Conservation (phyloP, 2,888 invertebrate genomes). For the Sminthurides aquaticus region DNA sequence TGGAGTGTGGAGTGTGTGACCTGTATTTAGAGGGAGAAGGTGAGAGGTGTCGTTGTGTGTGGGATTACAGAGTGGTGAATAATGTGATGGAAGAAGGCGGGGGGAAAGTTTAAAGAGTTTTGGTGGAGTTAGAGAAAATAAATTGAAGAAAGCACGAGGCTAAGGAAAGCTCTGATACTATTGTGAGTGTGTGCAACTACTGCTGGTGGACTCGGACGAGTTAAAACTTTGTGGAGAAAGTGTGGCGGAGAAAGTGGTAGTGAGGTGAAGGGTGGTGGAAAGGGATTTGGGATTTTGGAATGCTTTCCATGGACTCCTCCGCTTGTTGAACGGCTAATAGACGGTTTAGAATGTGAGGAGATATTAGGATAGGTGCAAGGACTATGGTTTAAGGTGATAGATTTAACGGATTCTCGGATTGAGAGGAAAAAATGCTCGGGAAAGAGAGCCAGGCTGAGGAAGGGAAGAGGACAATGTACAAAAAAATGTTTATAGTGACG, state of each 20-base stretch:
- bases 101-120: no score
- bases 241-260: not conserved
- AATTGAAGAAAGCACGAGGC: no score
- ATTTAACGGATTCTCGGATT: not conserved
- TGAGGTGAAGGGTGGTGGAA: not conserved
- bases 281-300: not conserved
- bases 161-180: no score
- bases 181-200: no score
- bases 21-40: not conserved
- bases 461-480: not conserved
- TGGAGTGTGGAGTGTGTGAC: not conserved
- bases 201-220: no score
- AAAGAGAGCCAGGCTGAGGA: not conserved
- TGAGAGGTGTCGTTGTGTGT: not conserved
- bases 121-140: no score
- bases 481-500: conserved; percentile 12
- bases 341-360: no score
- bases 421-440: not conserved
- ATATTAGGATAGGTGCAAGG: not conserved
- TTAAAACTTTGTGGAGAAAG: no score
- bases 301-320: no score
- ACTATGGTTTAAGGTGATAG: not conserved
- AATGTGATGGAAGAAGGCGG: no score
- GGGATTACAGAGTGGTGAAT: no score
- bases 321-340: no score